phyloP scores from a whole-genome alignment of 2,113 vertebrate species.

The Eonycteris spelaea region DNA sequence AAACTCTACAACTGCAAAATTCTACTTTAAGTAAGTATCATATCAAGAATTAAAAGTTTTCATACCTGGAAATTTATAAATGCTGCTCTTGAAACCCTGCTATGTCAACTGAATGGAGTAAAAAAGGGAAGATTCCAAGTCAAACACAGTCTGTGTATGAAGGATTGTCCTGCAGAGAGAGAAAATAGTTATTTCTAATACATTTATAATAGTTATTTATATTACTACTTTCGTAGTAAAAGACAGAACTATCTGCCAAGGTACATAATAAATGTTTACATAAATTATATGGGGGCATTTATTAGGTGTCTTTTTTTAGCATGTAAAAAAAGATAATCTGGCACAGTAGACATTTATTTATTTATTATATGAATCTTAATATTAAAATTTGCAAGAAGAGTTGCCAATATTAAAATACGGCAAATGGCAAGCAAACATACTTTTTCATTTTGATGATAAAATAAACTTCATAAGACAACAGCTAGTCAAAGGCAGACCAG shows the following conservation, averaged over 20 bases:
- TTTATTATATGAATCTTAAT: background rate
- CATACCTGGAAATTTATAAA: slow-evolving; percentile 67
- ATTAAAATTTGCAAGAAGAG: slow-evolving; percentile 9
- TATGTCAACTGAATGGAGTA: slow-evolving; percentile 2
- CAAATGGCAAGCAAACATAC: slow-evolving; percentile 21
- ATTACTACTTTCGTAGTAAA: background rate
- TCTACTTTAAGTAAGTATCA: background rate
- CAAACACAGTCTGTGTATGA: background rate
- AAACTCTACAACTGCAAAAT: background rate
- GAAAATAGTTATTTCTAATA: slow-evolving; percentile 32
- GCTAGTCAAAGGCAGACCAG: background rate
- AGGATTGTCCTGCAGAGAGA: slow-evolving; percentile 59
- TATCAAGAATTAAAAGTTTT: slow-evolving; percentile 33
- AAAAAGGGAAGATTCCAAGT: slow-evolving; percentile 13
- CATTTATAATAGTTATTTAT: background rate
- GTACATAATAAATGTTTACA: background rate
- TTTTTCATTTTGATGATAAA: slow-evolving; percentile 22
- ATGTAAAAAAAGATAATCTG: background rate
- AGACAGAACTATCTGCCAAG: background rate
- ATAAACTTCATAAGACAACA: background rate
- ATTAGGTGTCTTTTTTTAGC: background rate
- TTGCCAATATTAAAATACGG: background rate
- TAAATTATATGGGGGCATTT: background rate
- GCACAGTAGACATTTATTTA: background rate
- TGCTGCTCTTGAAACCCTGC: slow-evolving; percentile 24